A percentile compares a stretch with the other conserved stretches of the same genome.
phyloP scores from a whole-genome alignment of 1,140 invertebrate genomes.

The Onthophagus taurus region DNA sequence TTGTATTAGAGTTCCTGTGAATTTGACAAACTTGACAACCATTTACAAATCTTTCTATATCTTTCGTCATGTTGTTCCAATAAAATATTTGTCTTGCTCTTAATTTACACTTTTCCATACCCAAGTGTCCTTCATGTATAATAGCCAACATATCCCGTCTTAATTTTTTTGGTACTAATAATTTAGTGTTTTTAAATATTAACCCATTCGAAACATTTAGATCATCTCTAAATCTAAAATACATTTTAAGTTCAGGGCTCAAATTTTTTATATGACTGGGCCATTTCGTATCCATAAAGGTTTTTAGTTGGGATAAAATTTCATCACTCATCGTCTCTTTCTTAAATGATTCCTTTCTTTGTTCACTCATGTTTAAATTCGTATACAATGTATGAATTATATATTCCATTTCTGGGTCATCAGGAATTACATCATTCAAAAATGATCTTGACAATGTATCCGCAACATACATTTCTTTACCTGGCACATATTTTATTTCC shows the following conservation, averaged over 20 bases:
- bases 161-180: constrained; percentile 6
- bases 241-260: constrained; percentile 13
- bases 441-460: constrained; percentile 23
- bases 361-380: constrained; percentile 10
- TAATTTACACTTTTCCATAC: constrained; percentile 14
- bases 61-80: background rate
- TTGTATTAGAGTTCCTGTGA: background rate
- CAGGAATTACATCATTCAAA: constrained; percentile 6
- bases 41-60: constrained; percentile 5
- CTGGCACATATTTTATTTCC: constrained; percentile 28
- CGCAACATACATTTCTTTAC: constrained; percentile 22
- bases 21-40: constrained; percentile 5
- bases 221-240: constrained; percentile 17
- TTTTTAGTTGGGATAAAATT: constrained; percentile 9
- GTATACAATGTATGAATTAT: constrained; percentile 15
- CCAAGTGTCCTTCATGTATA: constrained; percentile 19
- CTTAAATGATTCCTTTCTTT: constrained; percentile 3
- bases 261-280: constrained; percentile 14
- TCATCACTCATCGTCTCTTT: constrained; percentile 5
- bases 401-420: constrained; percentile 14
- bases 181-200: constrained; percentile 13
- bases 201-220: constrained; percentile 14
- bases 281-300: constrained; percentile 11
- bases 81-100: constrained; percentile 10
- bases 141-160: constrained; percentile 16